Base-by-base conservation (phyloP, 2,888 invertebrate genomes). In the Dendrolimus houi region DNA sequence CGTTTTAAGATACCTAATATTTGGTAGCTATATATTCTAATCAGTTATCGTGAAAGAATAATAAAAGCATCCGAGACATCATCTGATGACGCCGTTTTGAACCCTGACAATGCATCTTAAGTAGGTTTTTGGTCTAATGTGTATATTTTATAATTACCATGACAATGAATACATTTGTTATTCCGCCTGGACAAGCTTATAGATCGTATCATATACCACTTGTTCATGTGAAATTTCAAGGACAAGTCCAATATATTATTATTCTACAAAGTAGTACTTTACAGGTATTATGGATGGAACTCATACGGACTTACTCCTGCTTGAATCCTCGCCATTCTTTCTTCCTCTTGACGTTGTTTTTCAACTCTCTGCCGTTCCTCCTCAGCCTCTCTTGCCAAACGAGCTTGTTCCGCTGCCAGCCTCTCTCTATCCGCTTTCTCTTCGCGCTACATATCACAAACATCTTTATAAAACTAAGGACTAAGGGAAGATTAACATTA, bases 321-420 rank as follows among this genome's bases (percentile, higher is more conserved):
- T 56, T 84, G 83, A 1, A 90, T 79, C 55, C 89, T 75, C 10
- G 87, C 87, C 81, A 90, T 85, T 41, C 80, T 72, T 60, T 83
- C 88, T 10, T 89, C 88, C 2, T 90, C 89, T 52, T 70, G 67
- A 0, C 72, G 68, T 60, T 81, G 71, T 56, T 87, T 88, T 64
- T 85, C 85, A 0, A 59, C 8, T 8, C 69, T 60, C 1, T 66
- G 68, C 1, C 74, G 66, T 10, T 88, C 89, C 54, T 87, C 88
- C 14, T 79, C 83, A 0, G 75, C 86, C 56, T 85, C 81, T 0
- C 81, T 69, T 1, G 73, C 81, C 8, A 90, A 40, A 0, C 90
- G 74, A 12, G 81, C 88, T 58, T 81, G 79, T 62, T 90, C 89
- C 0, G 78, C 70, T 1, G 76, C 82, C 9, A 89, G 63, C 0